Percentiles rank a stretch among this genome's conserved stretches.
Conservation (phyloP, 2,888 invertebrate species). For the Drosophila anceps region DNA sequence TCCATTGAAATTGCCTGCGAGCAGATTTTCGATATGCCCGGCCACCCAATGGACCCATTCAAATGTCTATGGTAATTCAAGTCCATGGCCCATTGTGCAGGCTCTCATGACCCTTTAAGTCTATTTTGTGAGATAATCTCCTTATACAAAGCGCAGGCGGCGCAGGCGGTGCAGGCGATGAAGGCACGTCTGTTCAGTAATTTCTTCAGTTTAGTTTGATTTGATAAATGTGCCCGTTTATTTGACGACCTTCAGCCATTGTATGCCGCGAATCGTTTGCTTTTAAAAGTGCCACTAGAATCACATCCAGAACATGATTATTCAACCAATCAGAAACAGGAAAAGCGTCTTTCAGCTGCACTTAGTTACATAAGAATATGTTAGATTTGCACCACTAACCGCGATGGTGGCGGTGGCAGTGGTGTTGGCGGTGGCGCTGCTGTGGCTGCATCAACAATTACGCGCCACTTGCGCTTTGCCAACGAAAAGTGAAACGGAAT, state of each 20-base stretch:
- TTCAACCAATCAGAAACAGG: slow-evolving; percentile 9
- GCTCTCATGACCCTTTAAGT: slow-evolving; percentile 37
- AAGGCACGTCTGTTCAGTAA: slow-evolving; percentile 12
- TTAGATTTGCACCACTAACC: slow-evolving; percentile 12
- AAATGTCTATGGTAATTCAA: slow-evolving; percentile 12
- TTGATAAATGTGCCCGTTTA: not conserved
- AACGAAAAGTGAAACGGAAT: slow-evolving; percentile 31
- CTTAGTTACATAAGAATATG: slow-evolving; percentile 60
- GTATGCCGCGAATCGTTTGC: slow-evolving; percentile 20
- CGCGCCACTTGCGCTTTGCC: slow-evolving; percentile 22
- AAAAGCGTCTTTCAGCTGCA: slow-evolving; percentile 26
- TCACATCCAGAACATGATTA: slow-evolving; percentile 6
- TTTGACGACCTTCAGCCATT: slow-evolving; percentile 3
- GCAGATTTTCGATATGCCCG: slow-evolving; percentile 12
- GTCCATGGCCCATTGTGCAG: slow-evolving; percentile 24
- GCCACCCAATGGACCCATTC: slow-evolving; percentile 10
- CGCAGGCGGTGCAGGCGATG: not conserved
- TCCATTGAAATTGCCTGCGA: not conserved
- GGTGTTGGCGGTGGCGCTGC: not conserved
- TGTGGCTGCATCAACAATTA: slow-evolving; percentile 30
- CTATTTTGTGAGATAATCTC: slow-evolving; percentile 28
- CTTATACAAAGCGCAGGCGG: slow-evolving; percentile 12
- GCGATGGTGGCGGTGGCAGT: not conserved
- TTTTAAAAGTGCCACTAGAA: slow-evolving; percentile 21
- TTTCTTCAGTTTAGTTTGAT: slow-evolving; percentile 2